Evolutionary conservation across 2,113 vertebrate genomes (phyloP), one percentile per base, ranked within the genome.

Genomic region (Tragelaphus scriptus): DNA sequence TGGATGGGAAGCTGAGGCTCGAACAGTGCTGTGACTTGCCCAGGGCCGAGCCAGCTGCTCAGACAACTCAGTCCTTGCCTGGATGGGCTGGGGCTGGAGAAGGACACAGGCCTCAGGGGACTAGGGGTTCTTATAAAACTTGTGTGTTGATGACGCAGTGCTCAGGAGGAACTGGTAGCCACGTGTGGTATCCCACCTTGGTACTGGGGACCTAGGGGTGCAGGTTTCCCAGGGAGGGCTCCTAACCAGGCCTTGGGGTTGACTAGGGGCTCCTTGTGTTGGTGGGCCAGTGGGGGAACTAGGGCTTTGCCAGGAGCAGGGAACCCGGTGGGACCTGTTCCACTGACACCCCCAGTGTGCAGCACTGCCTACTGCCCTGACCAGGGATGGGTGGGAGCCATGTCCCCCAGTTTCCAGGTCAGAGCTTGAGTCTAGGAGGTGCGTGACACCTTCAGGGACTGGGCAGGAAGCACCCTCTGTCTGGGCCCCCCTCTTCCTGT

Each of bases 271-370:
- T 71, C 25, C 77, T 23, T n/a, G 44, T 36, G 51, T 9, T 30
- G 5, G 51, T 30, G 56, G n/a, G 65, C 17, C 7, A 10, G 75
- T 19, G 44, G 23, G 30, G 16, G 61, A 51, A n/a, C 49, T 7
- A 56, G 32, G 80, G 51, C 80, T 68, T 32, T 15, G 9, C 55
- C 26, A 7, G 56, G 88, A 79, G 44, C 23, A 58, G 55, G 36
- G 47, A 32, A 26, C 75, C 6, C 0, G 28, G 26, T 44, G 11
- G 81, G 1, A 47, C 30, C 14, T 15, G 49, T 16, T 8, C 3
- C 8, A 2, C 8, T 1, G 2, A 11, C 13, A 49, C 28, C 11
- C 9, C 12, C 15, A 19, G 58, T 28, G 7, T 19, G 2, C 32
- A 40, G 88, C 47, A 53, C 30, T 8, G 49, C 19, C 23, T 25